Percentiles rank a stretch among this genome's conserved stretches.
phyloP scores from a whole-genome alignment of 2,797 vertebrate species.

The Pseudochirops corinnae region DNA sequence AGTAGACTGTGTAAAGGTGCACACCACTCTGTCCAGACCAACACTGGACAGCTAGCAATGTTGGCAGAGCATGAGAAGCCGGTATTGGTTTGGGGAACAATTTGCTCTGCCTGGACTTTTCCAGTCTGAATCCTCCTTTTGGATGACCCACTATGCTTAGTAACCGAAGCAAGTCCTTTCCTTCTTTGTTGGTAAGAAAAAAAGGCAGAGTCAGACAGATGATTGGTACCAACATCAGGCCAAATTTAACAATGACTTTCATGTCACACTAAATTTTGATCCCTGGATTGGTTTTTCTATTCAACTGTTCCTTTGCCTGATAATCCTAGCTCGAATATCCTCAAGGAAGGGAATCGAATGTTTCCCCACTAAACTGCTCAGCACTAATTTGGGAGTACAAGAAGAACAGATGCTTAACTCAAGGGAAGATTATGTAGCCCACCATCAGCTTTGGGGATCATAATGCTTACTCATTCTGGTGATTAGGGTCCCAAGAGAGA shows the following conservation, averaged over 20 bases:
- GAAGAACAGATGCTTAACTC: background rate
- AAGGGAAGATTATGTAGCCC: background rate
- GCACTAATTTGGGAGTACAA: background rate
- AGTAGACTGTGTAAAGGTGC: background rate
- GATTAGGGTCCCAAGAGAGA: background rate
- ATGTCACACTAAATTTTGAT: background rate
- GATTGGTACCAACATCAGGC: background rate
- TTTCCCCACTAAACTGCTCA: background rate
- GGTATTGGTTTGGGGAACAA: background rate
- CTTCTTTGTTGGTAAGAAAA: background rate
- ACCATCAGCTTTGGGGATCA: background rate
- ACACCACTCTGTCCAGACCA: background rate
- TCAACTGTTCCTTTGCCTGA: background rate
- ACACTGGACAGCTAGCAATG: background rate
- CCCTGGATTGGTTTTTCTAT: background rate
- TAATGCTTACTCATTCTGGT: background rate
- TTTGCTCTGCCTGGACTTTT: background rate
- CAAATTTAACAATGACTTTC: background rate
- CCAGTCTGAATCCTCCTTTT: background rate
- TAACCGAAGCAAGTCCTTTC: background rate
- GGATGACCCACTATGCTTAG: background rate
- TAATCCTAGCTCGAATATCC: background rate
- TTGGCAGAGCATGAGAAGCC: background rate
- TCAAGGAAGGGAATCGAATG: background rate
- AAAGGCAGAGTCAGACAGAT: background rate